A percentile compares a stretch with the other conserved stretches of the same genome.
These are phyloP conservation scores for Geococcyx californianus DNA, from an alignment of 2,113 vertebrate species.

Conservation along the genomic window DNA sequence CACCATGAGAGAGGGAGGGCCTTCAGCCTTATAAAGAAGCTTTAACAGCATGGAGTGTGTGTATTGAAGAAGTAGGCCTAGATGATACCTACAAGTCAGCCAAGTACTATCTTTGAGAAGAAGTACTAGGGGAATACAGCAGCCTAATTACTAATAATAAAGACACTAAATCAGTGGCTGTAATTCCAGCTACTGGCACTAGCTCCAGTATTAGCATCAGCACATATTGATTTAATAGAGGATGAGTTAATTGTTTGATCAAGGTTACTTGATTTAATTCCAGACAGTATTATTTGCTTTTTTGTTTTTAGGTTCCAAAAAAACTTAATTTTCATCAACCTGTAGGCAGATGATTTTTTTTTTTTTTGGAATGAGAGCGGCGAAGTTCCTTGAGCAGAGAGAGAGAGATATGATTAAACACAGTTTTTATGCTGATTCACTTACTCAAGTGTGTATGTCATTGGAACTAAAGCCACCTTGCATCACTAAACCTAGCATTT, in stretches of 20 bases:
- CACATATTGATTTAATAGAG: constrained; percentile 45
- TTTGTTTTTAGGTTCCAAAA: constrained; percentile 11
- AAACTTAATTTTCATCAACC: constrained; percentile 18
- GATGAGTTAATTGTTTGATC: constrained; percentile 45
- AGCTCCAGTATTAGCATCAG: constrained; percentile 1
- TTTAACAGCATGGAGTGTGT: fast-evolving
- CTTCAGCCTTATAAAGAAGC: neutral
- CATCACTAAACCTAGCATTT: neutral
- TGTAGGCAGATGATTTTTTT: neutral
- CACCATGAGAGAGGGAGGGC: neutral
- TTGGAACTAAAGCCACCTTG: neutral
- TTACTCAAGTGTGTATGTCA: neutral
- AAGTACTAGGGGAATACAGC: neutral
- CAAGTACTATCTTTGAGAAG: neutral
- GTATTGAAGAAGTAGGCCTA: fast-evolving
- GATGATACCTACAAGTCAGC: neutral
- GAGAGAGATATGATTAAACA: neutral
- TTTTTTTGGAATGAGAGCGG: neutral
- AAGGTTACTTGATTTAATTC: constrained; percentile 19
- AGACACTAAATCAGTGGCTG: neutral
- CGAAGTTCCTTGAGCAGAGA: neutral
- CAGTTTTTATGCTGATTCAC: neutral
- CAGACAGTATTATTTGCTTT: neutral
- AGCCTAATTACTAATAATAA: constrained; percentile 12
- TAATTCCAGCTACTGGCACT: constrained; percentile 6